Percentiles rank a stretch among this genome's conserved stretches.
phyloP scores from a whole-genome alignment of 2,888 invertebrate species.

The Andrena trimmerana region DNA sequence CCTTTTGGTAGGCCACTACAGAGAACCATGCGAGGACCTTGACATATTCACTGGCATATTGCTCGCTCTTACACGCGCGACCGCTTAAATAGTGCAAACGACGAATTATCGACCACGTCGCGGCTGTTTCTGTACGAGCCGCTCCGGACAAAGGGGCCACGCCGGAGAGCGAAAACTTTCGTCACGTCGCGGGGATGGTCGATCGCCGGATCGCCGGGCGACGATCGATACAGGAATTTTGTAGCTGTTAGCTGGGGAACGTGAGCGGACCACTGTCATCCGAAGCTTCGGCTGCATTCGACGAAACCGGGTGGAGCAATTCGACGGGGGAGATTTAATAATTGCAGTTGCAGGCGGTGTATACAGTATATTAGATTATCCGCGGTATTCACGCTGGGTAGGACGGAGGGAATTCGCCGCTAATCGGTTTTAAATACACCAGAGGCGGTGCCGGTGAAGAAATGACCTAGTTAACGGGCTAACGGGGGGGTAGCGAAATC shows the following conservation, averaged over 20 bases:
- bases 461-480: too few relatives aligned
- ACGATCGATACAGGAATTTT: conserved; percentile 28
- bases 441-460: too few relatives aligned
- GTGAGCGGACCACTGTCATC: too few relatives aligned
- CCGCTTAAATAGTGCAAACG: conserved; percentile 64
- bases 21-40: conserved; percentile 50
- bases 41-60: conserved; percentile 58
- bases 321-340: too few relatives aligned
- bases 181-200: conserved; percentile 26
- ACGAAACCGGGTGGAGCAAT: too few relatives aligned
- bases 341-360: too few relatives aligned
- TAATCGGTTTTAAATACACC: too few relatives aligned
- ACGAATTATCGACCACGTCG: conserved; percentile 57
- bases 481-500: not conserved
- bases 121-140: conserved; percentile 30
- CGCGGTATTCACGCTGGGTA: too few relatives aligned
- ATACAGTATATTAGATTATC: too few relatives aligned
- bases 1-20: conserved; percentile 11
- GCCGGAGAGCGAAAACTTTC: conserved; percentile 37
- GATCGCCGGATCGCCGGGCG: conserved; percentile 10
- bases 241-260: too few relatives aligned
- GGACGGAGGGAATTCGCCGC: too few relatives aligned
- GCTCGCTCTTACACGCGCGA: conserved; percentile 56
- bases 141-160: conserved; percentile 19
- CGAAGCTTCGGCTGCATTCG: too few relatives aligned